Base-by-base conservation (phyloP, 2,797 vertebrate genomes). In the Diplodus sargus region DNA sequence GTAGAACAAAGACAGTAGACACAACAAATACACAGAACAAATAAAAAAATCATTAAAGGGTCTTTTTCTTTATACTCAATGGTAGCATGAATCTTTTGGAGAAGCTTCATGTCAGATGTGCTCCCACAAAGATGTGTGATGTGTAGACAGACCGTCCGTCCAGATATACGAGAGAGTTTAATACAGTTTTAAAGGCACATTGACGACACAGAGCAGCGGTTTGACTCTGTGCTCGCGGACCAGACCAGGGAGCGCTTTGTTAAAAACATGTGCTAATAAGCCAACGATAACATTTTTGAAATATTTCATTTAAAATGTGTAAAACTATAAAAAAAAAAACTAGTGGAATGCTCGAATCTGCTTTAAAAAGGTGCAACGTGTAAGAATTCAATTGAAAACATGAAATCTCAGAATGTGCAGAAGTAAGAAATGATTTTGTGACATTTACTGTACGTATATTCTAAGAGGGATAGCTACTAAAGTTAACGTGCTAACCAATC, bases 21-120 rank as follows among this genome's bases (percentile, higher is more conserved):
- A 84, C 85, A 51, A 75, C 75, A 72, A 74, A 84, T 20, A 82
- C 81, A 83, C 63, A 1, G 34, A 80, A 79, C 74, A 56, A 60
- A 76, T 20, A 20, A 57, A 60, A 62, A 63, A 70, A 70, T 71
- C 71, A 84, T 74, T 28, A 57, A 53, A 76, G 3, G 1, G 17
- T 47, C 74, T 76, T 60, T 66, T 66, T 66, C 56, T 82, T 77
- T 79, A 61, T 9, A 84, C 39, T 66, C 10, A 34, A 34, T 34
- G 34, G 16, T 4, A 48, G 53, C 70, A 63, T 78, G 48, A 39
- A 51, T 47, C 30, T 43, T 53, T 64, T 60, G 68, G 47, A 54
- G 8, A 59, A 25, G 58, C 59, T 75, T 74, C 30, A n/a, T 52
- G 64, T 82, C 53, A 47, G 58, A 76, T 47, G 11, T 16, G n/a